Evolutionary conservation across 2,888 invertebrate species (phyloP).

Genomic region (Pyrocoelia pectoralis): DNA sequence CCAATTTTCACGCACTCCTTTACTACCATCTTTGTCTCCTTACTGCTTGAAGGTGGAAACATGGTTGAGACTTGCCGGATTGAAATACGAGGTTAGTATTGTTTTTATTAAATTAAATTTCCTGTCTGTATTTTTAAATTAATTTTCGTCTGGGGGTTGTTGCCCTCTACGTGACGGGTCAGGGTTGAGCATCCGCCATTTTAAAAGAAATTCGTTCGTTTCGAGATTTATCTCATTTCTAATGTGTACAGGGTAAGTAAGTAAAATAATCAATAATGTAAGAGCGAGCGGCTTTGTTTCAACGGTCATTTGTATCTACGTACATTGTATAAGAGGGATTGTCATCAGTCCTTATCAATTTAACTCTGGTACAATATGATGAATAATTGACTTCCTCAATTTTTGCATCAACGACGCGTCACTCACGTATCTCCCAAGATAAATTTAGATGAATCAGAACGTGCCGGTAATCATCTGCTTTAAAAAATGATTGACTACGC

Average conservation of each 20-base stretch:
- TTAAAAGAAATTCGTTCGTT: conserved; percentile 31
- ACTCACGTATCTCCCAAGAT: neutral
- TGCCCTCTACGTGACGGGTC: conserved; percentile 39
- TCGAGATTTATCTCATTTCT: neutral
- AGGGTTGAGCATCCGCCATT: conserved; percentile 42
- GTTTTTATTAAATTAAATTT: conserved; percentile 8
- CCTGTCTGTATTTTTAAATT: neutral
- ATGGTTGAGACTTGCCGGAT: conserved; percentile 89
- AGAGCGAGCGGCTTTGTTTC: neutral
- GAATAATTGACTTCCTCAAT: conserved; percentile 18
- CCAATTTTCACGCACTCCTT: conserved; percentile 90
- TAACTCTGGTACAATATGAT: neutral
- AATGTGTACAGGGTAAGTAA: too few relatives aligned
- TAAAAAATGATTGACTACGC: neutral
- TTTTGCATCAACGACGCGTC: conserved; percentile 9
- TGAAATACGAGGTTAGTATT: conserved; percentile 90
- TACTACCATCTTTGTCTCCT: conserved; percentile 89
- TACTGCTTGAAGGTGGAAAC: conserved; percentile 96
- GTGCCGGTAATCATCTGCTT: neutral
- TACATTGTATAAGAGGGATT: too few relatives aligned
- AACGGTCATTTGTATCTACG: neutral
- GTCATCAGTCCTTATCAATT: too few relatives aligned
- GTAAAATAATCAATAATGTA: neutral
- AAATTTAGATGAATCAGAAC: conserved; percentile 11
- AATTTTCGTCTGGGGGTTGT: conserved; percentile 36